Conservation (phyloP, 2,797 vertebrate genomes). For the Triplophysa bombifrons region DNA sequence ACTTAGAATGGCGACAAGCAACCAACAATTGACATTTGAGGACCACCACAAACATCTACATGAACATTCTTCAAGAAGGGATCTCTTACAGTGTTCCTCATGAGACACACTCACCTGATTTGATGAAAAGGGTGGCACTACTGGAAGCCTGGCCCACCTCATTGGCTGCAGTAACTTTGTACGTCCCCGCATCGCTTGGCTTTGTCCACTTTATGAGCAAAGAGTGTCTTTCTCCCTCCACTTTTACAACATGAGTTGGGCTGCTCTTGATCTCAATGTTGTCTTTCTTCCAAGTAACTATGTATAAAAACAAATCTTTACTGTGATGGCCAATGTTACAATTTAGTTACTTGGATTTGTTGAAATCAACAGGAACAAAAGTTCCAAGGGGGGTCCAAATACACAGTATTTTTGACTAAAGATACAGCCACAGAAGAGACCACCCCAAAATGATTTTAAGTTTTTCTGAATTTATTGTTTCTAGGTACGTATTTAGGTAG, state of each 20-base stretch:
- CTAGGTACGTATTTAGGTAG: too few species aligned
- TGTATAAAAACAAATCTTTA: conserved; percentile 10
- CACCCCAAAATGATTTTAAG: too few species aligned
- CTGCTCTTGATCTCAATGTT: conserved; percentile 71
- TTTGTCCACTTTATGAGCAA: conserved; percentile 86
- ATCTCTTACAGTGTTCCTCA: neutral
- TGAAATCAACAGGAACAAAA: too few species aligned
- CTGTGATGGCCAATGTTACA: neutral
- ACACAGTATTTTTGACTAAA: too few species aligned
- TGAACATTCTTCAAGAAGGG: neutral
- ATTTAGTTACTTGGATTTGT: too few species aligned
- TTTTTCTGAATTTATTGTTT: too few species aligned
- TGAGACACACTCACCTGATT: conserved; percentile 81
- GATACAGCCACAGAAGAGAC: too few species aligned
- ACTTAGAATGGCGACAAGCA: neutral
- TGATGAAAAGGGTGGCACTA: conserved; percentile 83
- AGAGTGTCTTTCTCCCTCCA: conserved; percentile 91
- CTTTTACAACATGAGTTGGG: conserved; percentile 81
- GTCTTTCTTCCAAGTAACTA: conserved; percentile 91
- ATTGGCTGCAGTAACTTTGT: conserved; percentile 86
- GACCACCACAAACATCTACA: neutral
- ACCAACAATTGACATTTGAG: neutral
- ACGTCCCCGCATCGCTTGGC: conserved; percentile 83
- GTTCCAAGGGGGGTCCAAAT: too few species aligned
- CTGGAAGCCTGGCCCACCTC: conserved; percentile 86